Evolutionary conservation across 2,113 vertebrate genomes (phyloP).

Genomic region (Proterorhinus semilunaris): DNA sequence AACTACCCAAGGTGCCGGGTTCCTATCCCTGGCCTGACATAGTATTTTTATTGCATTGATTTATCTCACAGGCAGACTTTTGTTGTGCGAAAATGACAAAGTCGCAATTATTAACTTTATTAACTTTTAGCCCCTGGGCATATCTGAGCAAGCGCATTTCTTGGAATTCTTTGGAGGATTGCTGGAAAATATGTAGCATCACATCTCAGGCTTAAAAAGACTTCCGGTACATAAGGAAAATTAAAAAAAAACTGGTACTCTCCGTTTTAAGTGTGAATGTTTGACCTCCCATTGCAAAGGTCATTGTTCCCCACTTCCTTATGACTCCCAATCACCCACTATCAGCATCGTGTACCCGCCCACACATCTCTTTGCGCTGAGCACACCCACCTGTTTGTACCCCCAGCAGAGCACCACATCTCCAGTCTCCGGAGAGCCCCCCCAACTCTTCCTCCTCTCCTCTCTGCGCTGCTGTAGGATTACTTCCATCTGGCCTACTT

Average conservation of each 20-base stretch:
- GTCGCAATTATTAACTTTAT: too few species aligned
- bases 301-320: constrained; percentile 39
- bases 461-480: constrained; percentile 57
- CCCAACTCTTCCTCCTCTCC: constrained; percentile 16
- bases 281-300: constrained; percentile 60
- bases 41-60: too few species aligned
- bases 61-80: too few species aligned
- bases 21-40: too few species aligned
- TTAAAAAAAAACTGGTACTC: neutral
- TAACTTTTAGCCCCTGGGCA: too few species aligned
- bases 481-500: constrained; percentile 79
- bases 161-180: too few species aligned
- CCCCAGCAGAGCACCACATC: constrained; percentile 64
- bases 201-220: too few species aligned
- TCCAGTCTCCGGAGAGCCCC: constrained; percentile 58
- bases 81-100: too few species aligned
- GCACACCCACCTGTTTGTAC: constrained; percentile 68
- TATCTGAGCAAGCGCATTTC: too few species aligned
- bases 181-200: too few species aligned
- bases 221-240: neutral
- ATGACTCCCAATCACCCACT: constrained; percentile 7
- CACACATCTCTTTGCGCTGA: constrained; percentile 47
- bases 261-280: constrained; percentile 1
- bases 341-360: constrained; percentile 33
- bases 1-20: too few species aligned